Base-by-base conservation (phyloP, 2,113 vertebrate species). In the Pycnonotus jocosus region DNA sequence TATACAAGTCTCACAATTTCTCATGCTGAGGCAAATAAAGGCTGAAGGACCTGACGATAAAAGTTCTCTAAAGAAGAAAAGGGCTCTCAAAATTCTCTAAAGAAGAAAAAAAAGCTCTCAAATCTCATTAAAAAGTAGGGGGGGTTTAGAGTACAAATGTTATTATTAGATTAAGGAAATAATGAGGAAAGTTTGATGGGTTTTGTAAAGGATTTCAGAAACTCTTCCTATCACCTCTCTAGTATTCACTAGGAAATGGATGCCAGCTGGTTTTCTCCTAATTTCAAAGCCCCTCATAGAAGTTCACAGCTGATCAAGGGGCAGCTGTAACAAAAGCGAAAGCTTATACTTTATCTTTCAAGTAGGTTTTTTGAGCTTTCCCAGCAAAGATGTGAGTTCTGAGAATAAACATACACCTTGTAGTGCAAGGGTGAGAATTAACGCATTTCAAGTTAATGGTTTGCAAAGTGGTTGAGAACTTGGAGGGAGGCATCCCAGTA, bases 391-490 rank as follows among this genome's bases (percentile, higher is more conserved):
- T 68, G 30, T 54, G 53, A 65, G 57, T 54, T 82, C 74, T 62
- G 51, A 88, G 68, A 90, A 78, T 58, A 90, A 88, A 80, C 58
- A 48, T 22, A 24, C 2, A 85, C 60, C 50, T 86, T 82, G 54
- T 58, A 82, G 54, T 33, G 28, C 58, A 70, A 60, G 74, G 58
- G 35, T 77, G 45, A 44, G 47, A 88, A 76, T 90, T 80, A 72
- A 58, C 16, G 11, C 54, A 30, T 86, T 91, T 70, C 56, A 88
- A 77, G 93, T 95, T 94, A 95, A 96, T 94, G 88, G 82, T 95
- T 93, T 96, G 56, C 60, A 86, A 88, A 93, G 68, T 60, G 71
- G 68, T 68, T 62, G 85, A 94, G 92, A 88, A 90, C 47, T 42
- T 38, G n/a, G 37, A 86, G n/a, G 40, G 28, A 94, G 60, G 72